A percentile compares a stretch with the other conserved stretches of the same genome.
Conservation (phyloP, 2,888 invertebrate genomes). For the Hanleya hanleyi region DNA sequence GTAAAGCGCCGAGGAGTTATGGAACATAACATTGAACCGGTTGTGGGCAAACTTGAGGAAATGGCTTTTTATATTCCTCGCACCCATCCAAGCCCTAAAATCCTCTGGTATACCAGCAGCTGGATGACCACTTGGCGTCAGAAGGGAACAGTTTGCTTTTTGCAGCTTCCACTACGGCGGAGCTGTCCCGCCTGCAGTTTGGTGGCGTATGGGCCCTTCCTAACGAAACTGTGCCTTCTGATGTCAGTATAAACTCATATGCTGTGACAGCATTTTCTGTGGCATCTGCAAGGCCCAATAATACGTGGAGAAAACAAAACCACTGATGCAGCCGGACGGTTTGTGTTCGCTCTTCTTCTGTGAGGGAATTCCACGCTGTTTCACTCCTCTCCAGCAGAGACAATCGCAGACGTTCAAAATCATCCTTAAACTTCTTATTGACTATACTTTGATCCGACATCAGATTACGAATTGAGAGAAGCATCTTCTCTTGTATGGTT, state of each 20-base stretch:
- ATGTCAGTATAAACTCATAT: not conserved
- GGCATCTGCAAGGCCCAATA: not conserved
- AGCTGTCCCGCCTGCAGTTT: not conserved
- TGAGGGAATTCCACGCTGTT: not conserved
- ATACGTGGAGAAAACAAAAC: not conserved
- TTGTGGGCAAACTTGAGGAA: not conserved
- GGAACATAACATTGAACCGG: not conserved
- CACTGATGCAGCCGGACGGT: not conserved
- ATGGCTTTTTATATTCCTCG: not conserved
- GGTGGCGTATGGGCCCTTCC: not conserved
- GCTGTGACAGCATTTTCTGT: not conserved
- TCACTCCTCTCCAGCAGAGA: not conserved
- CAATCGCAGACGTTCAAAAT: not conserved
- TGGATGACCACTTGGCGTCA: not conserved
- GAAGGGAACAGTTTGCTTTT: not conserved
- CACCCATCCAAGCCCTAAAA: not conserved
- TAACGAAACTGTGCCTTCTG: not conserved
- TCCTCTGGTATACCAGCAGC: not conserved
- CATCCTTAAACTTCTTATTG: not conserved
- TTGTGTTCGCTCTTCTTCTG: not conserved
- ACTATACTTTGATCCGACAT: not conserved
- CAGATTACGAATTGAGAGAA: not conserved
- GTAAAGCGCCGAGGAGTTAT: not conserved
- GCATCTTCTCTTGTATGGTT: not conserved
- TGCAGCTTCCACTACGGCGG: not conserved